Conservation (phyloP, 53 echinoderm and acorn worm genomes). For the Arbacia lixula region DNA sequence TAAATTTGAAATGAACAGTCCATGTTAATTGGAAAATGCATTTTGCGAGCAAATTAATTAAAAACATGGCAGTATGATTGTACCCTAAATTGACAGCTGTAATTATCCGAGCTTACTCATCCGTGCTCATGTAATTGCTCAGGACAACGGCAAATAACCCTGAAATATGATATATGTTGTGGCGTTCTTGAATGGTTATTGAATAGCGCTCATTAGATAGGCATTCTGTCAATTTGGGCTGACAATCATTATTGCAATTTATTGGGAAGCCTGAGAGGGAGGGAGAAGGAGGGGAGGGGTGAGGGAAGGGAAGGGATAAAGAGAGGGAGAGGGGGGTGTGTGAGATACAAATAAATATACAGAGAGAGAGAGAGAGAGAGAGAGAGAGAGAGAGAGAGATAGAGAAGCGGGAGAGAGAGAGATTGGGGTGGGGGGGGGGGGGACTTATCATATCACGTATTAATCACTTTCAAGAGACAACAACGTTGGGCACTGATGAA, state of each 20-base stretch:
- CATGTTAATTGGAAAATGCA: constrained; percentile 24
- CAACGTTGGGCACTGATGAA: too few relatives aligned
- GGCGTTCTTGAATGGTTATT: constrained; percentile 28
- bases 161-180: constrained; percentile 54
- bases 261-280: constrained; percentile 29
- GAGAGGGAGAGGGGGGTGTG: too few relatives aligned
- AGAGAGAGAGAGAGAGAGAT: too few relatives aligned
- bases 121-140: constrained; percentile 36
- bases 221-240: constrained; percentile 33
- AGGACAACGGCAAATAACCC: constrained; percentile 30
- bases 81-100: constrained; percentile 42
- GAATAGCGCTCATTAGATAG: constrained; percentile 26
- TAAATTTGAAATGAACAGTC: not conserved
- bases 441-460: too few relatives aligned
- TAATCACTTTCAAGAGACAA: too few relatives aligned
- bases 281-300: too few relatives aligned
- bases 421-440: too few relatives aligned
- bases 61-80: constrained; percentile 43
- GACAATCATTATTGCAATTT: constrained; percentile 44
- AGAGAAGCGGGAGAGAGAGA: too few relatives aligned
- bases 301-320: too few relatives aligned
- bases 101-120: constrained; percentile 36
- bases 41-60: constrained; percentile 32
- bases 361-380: too few relatives aligned
- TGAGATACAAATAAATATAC: too few relatives aligned